phyloP scores from a whole-genome alignment of 1,140 invertebrate species.

The Rhopalosiphum maidis region DNA sequence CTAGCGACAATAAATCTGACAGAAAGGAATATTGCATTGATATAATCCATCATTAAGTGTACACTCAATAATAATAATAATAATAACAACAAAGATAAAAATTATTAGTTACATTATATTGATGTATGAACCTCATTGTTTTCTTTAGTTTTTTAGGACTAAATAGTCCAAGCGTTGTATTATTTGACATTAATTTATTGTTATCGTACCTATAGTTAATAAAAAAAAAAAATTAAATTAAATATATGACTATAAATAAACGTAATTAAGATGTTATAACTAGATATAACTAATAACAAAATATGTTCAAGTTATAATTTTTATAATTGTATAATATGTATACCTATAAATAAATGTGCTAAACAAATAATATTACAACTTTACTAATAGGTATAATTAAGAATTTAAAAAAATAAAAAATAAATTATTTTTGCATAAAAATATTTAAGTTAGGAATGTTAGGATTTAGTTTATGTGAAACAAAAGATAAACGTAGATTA shows the following conservation, averaged over 20 bases:
- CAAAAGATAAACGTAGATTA: not conserved
- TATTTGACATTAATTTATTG: not conserved
- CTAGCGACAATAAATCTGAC: not conserved
- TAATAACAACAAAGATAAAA: not conserved
- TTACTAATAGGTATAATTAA: not conserved
- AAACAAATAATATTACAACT: not conserved
- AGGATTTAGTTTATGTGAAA: not conserved
- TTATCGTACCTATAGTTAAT: not conserved
- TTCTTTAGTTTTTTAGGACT: not conserved
- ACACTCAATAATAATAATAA: not conserved
- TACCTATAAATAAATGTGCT: constrained; percentile 8
- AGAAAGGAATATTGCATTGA: not conserved
- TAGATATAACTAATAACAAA: not conserved
- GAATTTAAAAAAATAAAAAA: not conserved
- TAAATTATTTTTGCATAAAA: not conserved
- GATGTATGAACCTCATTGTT: not conserved
- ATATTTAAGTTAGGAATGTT: not conserved
- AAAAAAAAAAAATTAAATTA: not conserved
- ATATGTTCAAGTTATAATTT: not conserved
- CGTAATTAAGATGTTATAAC: not conserved
- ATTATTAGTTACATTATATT: not conserved
- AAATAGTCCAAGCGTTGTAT: too few relatives aligned
- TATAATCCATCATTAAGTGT: not conserved
- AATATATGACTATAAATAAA: not conserved
- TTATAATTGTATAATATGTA: not conserved